These are phyloP conservation scores for Caenorhabditis sp. DNA, from an alignment of 2,888 invertebrate genomes.

Conservation along the genomic window DNA sequence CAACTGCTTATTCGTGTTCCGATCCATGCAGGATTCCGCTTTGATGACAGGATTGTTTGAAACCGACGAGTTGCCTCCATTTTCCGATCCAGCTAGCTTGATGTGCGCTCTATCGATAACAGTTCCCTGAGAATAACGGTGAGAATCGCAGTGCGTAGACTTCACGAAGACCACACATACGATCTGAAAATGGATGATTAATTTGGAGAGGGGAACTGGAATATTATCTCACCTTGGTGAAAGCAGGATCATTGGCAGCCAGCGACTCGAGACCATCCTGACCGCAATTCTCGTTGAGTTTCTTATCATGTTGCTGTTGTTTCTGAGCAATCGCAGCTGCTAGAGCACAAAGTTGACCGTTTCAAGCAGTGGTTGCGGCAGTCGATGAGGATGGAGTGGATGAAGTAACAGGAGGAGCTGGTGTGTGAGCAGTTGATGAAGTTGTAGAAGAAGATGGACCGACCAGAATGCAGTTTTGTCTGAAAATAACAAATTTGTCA, in stretches of 20 bases:
- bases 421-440: slow-evolving; percentile 2
- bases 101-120: slow-evolving; percentile 61
- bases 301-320: too few relatives aligned
- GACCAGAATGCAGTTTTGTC: slow-evolving; percentile 97
- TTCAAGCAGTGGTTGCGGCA: too few relatives aligned
- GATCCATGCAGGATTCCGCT: slow-evolving; percentile 24
- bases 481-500: too few relatives aligned
- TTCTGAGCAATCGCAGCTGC: too few relatives aligned
- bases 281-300: too few relatives aligned
- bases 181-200: too few relatives aligned
- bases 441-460: slow-evolving; percentile 85
- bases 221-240: too few relatives aligned
- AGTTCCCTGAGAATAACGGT: slow-evolving; percentile 61
- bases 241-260: too few relatives aligned
- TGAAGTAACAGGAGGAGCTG: slow-evolving; percentile 33
- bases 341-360: too few relatives aligned
- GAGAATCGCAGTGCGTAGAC: slow-evolving; percentile 64
- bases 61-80: slow-evolving; percentile 23
- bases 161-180: slow-evolving; percentile 65
- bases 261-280: too few relatives aligned
- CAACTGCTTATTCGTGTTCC: slow-evolving; percentile 19
- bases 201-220: too few relatives aligned
- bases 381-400: slow-evolving; percentile 41
- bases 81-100: slow-evolving; percentile 28
- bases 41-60: slow-evolving; percentile 65